phyloP scores from a whole-genome alignment of 2,797 vertebrate species.

The Hypotaenidia okinawae region DNA sequence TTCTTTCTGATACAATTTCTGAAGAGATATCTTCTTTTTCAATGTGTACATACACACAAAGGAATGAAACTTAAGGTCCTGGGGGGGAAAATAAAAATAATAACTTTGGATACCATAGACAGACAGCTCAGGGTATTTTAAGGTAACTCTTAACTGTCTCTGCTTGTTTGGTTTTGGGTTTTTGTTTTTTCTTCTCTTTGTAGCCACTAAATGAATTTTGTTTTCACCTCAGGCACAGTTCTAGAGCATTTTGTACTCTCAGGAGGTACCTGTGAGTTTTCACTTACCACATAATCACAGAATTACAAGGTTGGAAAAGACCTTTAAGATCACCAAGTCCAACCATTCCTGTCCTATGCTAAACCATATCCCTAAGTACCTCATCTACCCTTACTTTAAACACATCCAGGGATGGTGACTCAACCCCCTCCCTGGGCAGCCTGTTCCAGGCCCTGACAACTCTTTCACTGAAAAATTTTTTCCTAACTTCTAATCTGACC shows the following conservation, averaged over 20 bases:
- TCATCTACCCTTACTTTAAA: too few relatives aligned
- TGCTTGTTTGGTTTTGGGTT: background rate
- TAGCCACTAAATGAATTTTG: background rate
- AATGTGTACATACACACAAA: background rate
- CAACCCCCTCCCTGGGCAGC: too few relatives aligned
- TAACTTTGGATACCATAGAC: background rate
- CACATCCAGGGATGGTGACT: too few relatives aligned
- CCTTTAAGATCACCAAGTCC: too few relatives aligned
- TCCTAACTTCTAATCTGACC: too few relatives aligned
- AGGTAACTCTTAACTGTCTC: background rate
- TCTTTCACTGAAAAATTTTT: too few relatives aligned
- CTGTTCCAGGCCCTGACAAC: too few relatives aligned
- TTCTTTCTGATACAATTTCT: conserved; percentile 22
- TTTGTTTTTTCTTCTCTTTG: background rate
- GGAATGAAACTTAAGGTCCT: background rate
- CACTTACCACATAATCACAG: too few relatives aligned
- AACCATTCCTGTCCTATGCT: too few relatives aligned
- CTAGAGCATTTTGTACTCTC: background rate
- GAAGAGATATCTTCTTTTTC: background rate
- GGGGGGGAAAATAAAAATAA: background rate
- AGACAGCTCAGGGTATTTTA: background rate
- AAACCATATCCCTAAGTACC: too few relatives aligned
- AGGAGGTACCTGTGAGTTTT: background rate
- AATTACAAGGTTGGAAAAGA: too few relatives aligned
- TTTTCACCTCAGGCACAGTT: background rate